Base-by-base conservation (phyloP, 2,797 vertebrate species). In the Apogon talboti region DNA sequence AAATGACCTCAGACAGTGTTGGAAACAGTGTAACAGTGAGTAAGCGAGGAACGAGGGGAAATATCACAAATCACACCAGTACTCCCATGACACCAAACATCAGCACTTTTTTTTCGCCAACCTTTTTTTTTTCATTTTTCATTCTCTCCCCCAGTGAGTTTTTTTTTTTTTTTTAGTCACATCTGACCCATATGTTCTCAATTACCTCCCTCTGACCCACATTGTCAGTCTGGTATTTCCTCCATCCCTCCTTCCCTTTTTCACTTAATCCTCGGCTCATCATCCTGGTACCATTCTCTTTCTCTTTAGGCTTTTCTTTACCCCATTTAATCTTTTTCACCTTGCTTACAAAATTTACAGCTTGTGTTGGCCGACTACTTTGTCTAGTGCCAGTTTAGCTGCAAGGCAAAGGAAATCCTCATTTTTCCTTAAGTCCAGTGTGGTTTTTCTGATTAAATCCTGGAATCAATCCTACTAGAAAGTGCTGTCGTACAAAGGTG, bases 181-280 rank as follows among this genome's bases (percentile, higher is more conserved):
- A 89, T 88, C 84, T 83, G 79, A 85, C 87, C 87, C 94, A 93
- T 89, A 92, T 94, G 94, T 92, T 94, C 76, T 91, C 91, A 91
- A 92, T 95, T 94, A 94, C 86, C 79, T 92, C 89, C 79, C 79
- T 76, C 78, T 86, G 89, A 91, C 81, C 91, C 85, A 89, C 91
- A 92, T 93, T 92, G 90, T 93, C 91, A 89, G 86, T 90, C 86
- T 93, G 93, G 92, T 92, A 94, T 94, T 93, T 93, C 92, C 92
- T 92, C 83, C 81, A 75, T 78, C 84, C 64, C 80, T 80, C 76
- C 42, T 62, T 76, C 63, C 57, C 50, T 75, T 46, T 74, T 82
- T 64, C 28, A 2, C 54, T 30, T 78, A 66, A 80, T 82, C 62
- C 47, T 52, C 40, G 46, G 38, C 65, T 43, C 0, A 43, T 71